phyloP scores from a whole-genome alignment of 1,140 invertebrate genomes.

The Eufriesea mexicana region DNA sequence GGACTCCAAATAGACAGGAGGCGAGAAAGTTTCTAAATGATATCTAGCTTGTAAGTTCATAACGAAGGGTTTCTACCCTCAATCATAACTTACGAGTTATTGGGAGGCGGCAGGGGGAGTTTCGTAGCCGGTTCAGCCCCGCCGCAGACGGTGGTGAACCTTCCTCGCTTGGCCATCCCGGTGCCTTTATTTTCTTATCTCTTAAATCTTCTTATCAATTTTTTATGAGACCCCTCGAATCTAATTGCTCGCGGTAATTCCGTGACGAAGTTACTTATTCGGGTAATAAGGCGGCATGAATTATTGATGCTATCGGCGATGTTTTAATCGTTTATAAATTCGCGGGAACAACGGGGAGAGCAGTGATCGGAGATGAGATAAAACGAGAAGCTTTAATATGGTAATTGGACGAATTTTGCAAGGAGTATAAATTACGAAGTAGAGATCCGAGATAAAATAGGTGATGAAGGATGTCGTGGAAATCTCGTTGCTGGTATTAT shows the following conservation, averaged over 20 bases:
- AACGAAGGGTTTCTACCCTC: constrained; percentile 31
- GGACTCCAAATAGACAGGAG: constrained; percentile 22
- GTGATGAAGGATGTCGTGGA: no score
- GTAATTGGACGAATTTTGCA: no score
- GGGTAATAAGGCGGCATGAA: background rate
- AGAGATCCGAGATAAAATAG: background rate
- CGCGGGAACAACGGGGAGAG: background rate
- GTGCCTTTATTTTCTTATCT: background rate
- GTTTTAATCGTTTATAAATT: constrained; percentile 23
- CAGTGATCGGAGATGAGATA: background rate
- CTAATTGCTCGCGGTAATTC: background rate
- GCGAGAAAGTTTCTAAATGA: constrained; percentile 41
- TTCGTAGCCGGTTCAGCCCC: background rate
- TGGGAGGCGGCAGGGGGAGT: constrained; percentile 16
- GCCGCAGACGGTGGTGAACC: background rate
- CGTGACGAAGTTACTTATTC: background rate
- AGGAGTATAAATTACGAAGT: no score
- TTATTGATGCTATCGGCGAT: constrained; percentile 1
- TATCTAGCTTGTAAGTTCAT: constrained; percentile 33
- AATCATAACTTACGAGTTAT: constrained; percentile 45
- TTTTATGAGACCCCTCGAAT: background rate
- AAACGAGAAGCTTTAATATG: no score
- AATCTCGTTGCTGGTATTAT: no score
- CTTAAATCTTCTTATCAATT: background rate
- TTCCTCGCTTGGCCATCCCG: background rate